A percentile compares a stretch with the other conserved stretches of the same genome.
Conservation (phyloP, 1,140 invertebrate genomes). For the Drosophila pectinifera region DNA sequence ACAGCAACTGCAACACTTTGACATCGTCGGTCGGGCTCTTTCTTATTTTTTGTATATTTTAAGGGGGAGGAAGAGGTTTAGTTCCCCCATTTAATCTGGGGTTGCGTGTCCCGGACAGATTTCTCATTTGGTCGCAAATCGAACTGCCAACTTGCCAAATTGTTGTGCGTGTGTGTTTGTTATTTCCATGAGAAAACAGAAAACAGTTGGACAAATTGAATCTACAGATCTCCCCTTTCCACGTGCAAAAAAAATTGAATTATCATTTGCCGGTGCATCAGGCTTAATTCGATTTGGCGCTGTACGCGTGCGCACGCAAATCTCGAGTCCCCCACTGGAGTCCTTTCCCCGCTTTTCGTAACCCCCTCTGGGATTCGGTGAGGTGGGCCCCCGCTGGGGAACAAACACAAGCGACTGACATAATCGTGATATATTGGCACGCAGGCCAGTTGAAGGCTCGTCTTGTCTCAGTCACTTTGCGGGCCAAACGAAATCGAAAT, state of each 20-base stretch:
- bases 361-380: background rate
- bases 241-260: conserved; percentile 65
- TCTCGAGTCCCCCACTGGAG: conserved; percentile 13
- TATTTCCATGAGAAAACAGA: too few species aligned
- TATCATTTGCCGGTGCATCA: conserved; percentile 78
- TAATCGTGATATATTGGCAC: conserved; percentile 82
- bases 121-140: conserved; percentile 77
- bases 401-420: conserved; percentile 76
- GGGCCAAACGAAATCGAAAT: conserved; percentile 26
- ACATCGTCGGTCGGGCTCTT: conserved; percentile 21
- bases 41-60: background rate
- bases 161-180: conserved; percentile 68
- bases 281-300: conserved; percentile 81
- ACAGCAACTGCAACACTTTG: conserved; percentile 62
- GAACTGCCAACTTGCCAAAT: conserved; percentile 81
- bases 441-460: conserved; percentile 48
- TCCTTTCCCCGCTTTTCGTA: background rate
- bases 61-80: background rate
- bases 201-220: conserved; percentile 78
- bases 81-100: conserved; percentile 2
- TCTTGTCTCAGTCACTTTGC: conserved; percentile 32
- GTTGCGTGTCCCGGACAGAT: conserved; percentile 72
- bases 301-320: conserved; percentile 80
- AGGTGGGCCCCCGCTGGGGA: conserved; percentile 60
- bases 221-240: conserved; percentile 17